Base-by-base conservation (phyloP, 2,888 invertebrate species). In the Scotopteryx bipunctaria region DNA sequence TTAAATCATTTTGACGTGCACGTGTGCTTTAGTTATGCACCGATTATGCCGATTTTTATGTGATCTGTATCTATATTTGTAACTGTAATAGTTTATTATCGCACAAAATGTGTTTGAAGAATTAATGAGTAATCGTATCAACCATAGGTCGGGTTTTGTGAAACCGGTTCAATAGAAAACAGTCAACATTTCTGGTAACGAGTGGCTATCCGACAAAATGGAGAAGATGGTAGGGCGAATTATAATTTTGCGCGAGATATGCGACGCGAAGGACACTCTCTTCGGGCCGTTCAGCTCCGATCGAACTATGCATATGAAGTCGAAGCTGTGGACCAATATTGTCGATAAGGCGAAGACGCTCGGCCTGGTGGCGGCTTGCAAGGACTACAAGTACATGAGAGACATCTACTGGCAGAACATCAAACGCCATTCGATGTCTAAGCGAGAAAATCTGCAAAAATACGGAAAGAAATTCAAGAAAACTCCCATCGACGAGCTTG, bases 331-430 rank as follows among this genome's bases (percentile, higher is more conserved):
- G 61, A 56, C 31, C 9, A 25, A 50, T 11, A 51, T 62, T 9
- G 9, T 51, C 3, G 42, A 52, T 6, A 55, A 55, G 14, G 61
- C 59, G 1, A 62, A 59, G 27, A 45, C 53, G 0, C 38, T 62
- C 5, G 61, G 57, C 3, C 41, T 59, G 2, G 8, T 62, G 0
- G 40, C 46, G 2, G 25, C 51, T 16, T 38, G 32, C 14, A 59
- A 40, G 27, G 51, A 56, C 25, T 56, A 57, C 40, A 57, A 38
- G 17, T 62, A 56, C 31, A 56, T 57, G 57, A 43, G 61, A 36
- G 57, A 62, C n/a, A 35, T 52, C 3, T 59, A 38, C 42, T 62
- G 61, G 61, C 59, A 62, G 48, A 59, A 59, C 25, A 36, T 54
- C 2, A 62, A 52, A 42, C 44, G 57, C 41, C 13, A 35, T 2